Conservation (phyloP, 2,888 invertebrate species). For the Trachelus iudaicus region DNA sequence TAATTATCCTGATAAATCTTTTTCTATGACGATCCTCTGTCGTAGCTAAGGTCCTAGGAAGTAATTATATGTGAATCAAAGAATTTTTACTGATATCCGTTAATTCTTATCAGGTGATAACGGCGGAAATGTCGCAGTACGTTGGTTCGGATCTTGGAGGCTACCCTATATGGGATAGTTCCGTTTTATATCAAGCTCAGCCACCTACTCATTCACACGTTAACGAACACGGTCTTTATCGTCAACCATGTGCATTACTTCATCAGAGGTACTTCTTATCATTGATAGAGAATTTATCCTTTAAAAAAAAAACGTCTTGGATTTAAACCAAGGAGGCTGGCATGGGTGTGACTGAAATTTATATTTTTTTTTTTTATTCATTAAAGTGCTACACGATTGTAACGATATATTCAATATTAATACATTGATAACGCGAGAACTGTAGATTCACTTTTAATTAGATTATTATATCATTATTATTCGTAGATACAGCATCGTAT, state of each 20-base stretch:
- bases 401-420: too few relatives aligned
- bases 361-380: neutral
- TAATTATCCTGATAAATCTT: neutral
- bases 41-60: neutral
- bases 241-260: slow-evolving; percentile 60
- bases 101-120: slow-evolving; percentile 31
- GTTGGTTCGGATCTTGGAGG: slow-evolving; percentile 55
- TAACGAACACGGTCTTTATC: slow-evolving; percentile 59
- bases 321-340: neutral
- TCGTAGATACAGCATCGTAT: too few relatives aligned
- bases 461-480: too few relatives aligned
- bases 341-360: neutral
- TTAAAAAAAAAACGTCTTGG: neutral
- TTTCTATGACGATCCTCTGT: neutral
- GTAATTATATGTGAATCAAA: too few relatives aligned
- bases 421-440: too few relatives aligned
- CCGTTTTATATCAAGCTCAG: slow-evolving; percentile 60
- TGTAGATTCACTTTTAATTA: too few relatives aligned
- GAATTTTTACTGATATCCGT: neutral
- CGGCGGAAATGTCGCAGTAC: slow-evolving; percentile 59
- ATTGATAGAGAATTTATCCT: neutral
- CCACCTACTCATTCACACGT: slow-evolving; percentile 58
- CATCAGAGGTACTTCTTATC: slow-evolving; percentile 54
- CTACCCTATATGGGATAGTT: slow-evolving; percentile 63
- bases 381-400: too few relatives aligned